Conservation (phyloP, 1,140 invertebrate species). For the Scaptomyza hsui region DNA sequence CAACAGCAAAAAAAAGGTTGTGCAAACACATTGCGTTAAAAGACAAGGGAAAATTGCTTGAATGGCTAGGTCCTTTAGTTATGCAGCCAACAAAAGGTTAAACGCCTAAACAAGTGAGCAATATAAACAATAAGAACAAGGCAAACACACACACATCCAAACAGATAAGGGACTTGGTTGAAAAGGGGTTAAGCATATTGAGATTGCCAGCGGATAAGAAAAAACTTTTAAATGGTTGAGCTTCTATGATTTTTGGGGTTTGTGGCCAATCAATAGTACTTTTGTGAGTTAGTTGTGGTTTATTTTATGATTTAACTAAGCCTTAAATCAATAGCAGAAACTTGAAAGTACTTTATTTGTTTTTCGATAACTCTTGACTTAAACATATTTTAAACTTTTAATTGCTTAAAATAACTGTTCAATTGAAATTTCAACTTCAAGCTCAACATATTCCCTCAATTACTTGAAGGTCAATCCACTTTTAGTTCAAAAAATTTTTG, state of each 20-base stretch:
- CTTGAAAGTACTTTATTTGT: too few species aligned
- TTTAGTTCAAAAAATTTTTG: background rate
- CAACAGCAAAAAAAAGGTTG: constrained; percentile 62
- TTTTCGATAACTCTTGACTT: too few species aligned
- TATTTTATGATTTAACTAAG: too few species aligned
- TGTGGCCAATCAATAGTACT: background rate
- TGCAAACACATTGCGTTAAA: constrained; percentile 75
- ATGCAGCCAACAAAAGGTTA: constrained; percentile 64
- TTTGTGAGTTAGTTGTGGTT: background rate
- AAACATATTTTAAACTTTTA: background rate
- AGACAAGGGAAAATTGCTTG: constrained; percentile 68
- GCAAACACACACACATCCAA: constrained; percentile 68
- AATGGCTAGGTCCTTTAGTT: constrained; percentile 36
- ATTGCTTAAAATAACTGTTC: background rate
- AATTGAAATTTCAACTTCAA: background rate
- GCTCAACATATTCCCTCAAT: background rate
- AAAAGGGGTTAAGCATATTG: constrained; percentile 33
- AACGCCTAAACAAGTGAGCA: constrained; percentile 75
- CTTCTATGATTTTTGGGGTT: background rate
- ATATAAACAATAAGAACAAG: constrained; percentile 58
- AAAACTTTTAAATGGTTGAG: constrained; percentile 4
- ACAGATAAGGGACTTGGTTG: constrained; percentile 51
- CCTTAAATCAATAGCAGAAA: too few species aligned
- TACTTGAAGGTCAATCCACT: background rate
- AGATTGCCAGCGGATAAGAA: constrained; percentile 20